Evolutionary conservation across 2,888 invertebrate species (phyloP).

Genomic region (Platycheirus albimanus): DNA sequence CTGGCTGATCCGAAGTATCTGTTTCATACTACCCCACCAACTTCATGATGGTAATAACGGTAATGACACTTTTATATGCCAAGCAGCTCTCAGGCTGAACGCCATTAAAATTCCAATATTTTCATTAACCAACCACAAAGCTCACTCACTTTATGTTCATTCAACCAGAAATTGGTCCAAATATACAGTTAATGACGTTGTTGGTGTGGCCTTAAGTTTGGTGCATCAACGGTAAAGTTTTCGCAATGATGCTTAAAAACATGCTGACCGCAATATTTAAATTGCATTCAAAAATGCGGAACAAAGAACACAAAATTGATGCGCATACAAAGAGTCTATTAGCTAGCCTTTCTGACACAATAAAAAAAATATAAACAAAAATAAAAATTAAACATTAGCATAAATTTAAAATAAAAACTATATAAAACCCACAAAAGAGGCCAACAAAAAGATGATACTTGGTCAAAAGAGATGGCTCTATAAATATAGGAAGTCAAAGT

Average conservation of each 20-base stretch:
- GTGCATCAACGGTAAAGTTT: slow-evolving; percentile 16
- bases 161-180: slow-evolving; percentile 28
- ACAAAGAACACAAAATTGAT: not conserved
- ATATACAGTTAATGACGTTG: slow-evolving; percentile 23
- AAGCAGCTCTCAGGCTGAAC: slow-evolving; percentile 11
- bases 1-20: not conserved
- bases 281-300: slow-evolving; percentile 46
- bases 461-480: slow-evolving; percentile 6
- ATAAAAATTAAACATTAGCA: slow-evolving; percentile 9
- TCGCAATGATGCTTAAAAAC: slow-evolving; percentile 28
- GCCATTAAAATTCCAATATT: slow-evolving; percentile 26
- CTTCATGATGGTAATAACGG: not conserved
- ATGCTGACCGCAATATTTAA: slow-evolving; percentile 43
- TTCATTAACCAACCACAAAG: slow-evolving; percentile 30
- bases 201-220: slow-evolving; percentile 9
- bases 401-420: slow-evolving; percentile 1
- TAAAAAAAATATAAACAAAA: not conserved
- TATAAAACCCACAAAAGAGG: not conserved
- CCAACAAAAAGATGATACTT: not conserved
- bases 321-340: slow-evolving; percentile 25
- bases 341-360: slow-evolving; percentile 7
- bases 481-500: no score
- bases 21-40: not conserved
- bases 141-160: slow-evolving; percentile 11
- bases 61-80: not conserved